Base-by-base conservation (phyloP, 2,113 vertebrate genomes). In the Amphiprion ocellaris region DNA sequence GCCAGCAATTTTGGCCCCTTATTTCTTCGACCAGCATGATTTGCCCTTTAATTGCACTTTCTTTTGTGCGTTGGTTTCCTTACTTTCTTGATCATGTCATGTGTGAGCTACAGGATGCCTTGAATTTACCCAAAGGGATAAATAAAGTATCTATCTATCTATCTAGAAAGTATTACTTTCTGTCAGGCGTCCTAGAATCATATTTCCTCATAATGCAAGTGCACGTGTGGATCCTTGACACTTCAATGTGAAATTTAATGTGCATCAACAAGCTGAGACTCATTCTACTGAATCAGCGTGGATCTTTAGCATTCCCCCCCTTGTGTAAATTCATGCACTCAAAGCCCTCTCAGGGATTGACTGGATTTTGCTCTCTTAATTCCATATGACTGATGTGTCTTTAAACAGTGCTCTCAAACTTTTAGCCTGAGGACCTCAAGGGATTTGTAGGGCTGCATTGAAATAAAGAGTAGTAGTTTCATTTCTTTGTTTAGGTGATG, bases 191-290 rank as follows among this genome's bases (percentile, higher is more conserved):
- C 61, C 52, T 59, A 26, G n/a, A 54, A 62, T 74, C 24, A 39
- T 33, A 26, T 23, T 59, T 39, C 67, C 26, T 23, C 12, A 15
- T 69, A 58, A 62, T 68, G 12, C 19, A 21, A 9, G 46, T 78
- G 59, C 74, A 61, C 39, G 37, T 56, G 72, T 76, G 75, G 47
- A 54, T 24, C 53, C 62, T 15, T 66, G 73, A 67, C 68, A 69
- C 70, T 79, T 87, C 44, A 58, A 67, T 44, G 54, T 66, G 58
- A 83, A 82, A 72, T 87, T 84, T 62, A 86, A 86, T 87, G 55
- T 77, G 84, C 78, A 61, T 77, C 74, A 88, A 91, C 92, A 93
- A 87, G 93, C 83, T 55, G n/a, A 77, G 87, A 89, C 87, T 83
- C 66, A 92, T 91, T 83, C 79, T 46, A 16, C 65, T 84, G 67